Conservation (phyloP, 2,888 invertebrate genomes). For the Dryomyza anilis region DNA sequence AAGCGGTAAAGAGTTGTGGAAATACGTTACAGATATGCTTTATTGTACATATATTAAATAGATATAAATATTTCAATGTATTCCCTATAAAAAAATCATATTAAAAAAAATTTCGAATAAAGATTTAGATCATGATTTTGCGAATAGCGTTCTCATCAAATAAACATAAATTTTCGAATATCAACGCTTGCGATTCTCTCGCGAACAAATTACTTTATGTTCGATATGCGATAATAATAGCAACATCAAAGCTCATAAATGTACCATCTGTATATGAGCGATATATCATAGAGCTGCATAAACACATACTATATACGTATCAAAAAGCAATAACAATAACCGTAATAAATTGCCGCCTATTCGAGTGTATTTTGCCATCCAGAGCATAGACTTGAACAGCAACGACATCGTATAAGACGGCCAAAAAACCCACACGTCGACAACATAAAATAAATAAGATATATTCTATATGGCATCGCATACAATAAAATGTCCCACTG, state of each 20-base stretch:
- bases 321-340: slow-evolving; percentile 5
- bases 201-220: background rate
- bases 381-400: background rate
- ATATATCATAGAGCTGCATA: too few species aligned
- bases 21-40: too few species aligned
- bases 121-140: too few species aligned
- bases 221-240: background rate
- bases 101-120: too few species aligned
- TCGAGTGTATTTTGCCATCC: background rate
- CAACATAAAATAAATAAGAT: too few species aligned
- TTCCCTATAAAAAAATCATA: too few species aligned
- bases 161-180: background rate
- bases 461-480: too few species aligned
- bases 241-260: too few species aligned
- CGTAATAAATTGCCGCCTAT: slow-evolving; percentile 2
- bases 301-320: background rate
- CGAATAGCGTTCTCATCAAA: background rate
- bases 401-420: background rate
- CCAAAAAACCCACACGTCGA: background rate
- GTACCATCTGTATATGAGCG: too few species aligned
- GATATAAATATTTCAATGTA: too few species aligned
- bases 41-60: too few species aligned
- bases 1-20: background rate
- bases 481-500: too few species aligned
- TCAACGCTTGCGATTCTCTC: background rate